Base-by-base conservation (phyloP, 2,113 vertebrate genomes). In the Saccopteryx leptura region DNA sequence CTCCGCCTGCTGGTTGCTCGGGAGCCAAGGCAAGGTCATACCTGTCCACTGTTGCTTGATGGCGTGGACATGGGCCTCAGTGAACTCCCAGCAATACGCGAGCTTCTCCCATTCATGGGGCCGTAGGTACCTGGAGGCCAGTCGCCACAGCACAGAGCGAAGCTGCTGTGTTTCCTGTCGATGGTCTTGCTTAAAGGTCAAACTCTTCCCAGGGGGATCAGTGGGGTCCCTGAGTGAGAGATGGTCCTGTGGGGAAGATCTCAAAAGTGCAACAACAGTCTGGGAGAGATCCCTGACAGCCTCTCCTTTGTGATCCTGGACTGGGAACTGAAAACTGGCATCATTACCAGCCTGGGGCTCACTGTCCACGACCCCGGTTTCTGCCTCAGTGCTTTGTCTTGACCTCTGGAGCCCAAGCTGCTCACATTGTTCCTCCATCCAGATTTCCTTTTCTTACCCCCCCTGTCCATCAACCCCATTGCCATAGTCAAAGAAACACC, bases 21-120 rank as follows among this genome's bases (percentile, higher is more conserved):
- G 2, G 7, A 28, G 28, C 33, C 5, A 6, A 11, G 26, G n/a
- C 48, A 68, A 69, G 19, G 21, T 0, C 24, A 15, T 98, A 99
- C 99, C 99, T 98, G 99, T 98, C 99, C 99, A 99, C 83, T 99
- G 99, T 0, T 99, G 99, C 79, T 99, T 99, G 17, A 99, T 99
- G 54, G 99, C 99, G 1, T 97, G 97, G 33, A 99, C 92, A 2
- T 99, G 99, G 4, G 99, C 98, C 21, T 99, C 99, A 0, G 99
- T 99, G 98, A 99, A 99, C 58, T 98, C 98, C 99, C 99, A 99
- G 97, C 98, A 97, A 33, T 98, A 98, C 0, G 99, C 99, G 65
- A 99, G 98, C 90, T 98, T 98, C 98, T 99, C 99, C 99, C 99
- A 99, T 88, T 99, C 99, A 0, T 97, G 98, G 0, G 98, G 98